Conservation (phyloP, 2,113 vertebrate species). For the Catharus fuscescens region DNA sequence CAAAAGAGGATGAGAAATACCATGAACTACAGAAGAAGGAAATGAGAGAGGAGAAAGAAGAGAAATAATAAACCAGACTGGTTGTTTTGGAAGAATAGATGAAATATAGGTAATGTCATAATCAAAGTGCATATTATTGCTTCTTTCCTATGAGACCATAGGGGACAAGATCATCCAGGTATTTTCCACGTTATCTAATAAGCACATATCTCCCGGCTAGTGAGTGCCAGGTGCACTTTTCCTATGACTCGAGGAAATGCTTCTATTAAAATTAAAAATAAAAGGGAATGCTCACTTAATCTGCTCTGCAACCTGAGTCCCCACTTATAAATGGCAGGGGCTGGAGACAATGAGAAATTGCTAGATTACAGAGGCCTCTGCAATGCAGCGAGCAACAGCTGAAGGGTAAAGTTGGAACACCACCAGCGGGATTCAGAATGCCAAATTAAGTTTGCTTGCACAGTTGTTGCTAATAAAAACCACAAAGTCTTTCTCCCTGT, state of each 20-base stretch:
- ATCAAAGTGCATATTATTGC: not conserved
- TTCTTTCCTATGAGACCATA: not conserved
- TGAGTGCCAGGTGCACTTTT: not conserved
- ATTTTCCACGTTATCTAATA: not conserved
- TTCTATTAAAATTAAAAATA: slow-evolving; percentile 44
- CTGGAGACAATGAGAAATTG: slow-evolving; percentile 57
- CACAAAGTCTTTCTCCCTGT: slow-evolving; percentile 22
- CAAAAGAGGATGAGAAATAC: not conserved
- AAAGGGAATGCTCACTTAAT: slow-evolving; percentile 27
- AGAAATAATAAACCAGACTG: not conserved
- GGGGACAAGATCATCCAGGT: not conserved
- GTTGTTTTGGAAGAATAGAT: not conserved
- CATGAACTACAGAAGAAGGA: not conserved
- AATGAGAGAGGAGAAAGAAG: not conserved
- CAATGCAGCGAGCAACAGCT: slow-evolving; percentile 55
- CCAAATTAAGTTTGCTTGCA: slow-evolving; percentile 58
- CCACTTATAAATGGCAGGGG: slow-evolving; percentile 23
- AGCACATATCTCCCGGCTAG: not conserved
- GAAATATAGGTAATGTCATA: not conserved
- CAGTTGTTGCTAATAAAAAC: slow-evolving; percentile 63
- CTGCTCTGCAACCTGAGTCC: not conserved
- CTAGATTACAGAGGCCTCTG: slow-evolving; percentile 21
- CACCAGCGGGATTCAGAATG: not conserved
- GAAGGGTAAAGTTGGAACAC: slow-evolving; percentile 61
- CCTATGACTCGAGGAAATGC: not conserved